Evolutionary conservation across 2,888 invertebrate species (phyloP).

Genomic region (Microctonus brassicae): DNA sequence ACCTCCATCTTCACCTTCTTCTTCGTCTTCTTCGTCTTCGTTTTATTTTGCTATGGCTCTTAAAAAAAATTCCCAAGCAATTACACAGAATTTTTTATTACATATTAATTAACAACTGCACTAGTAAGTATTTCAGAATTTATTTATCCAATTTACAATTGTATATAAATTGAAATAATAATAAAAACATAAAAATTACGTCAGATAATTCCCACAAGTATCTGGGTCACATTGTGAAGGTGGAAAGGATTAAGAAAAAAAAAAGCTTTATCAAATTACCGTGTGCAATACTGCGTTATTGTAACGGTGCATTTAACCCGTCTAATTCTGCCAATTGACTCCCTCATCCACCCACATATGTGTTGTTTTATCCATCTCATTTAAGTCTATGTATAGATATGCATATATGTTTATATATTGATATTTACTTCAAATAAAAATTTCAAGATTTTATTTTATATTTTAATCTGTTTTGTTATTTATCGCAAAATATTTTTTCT

Average conservation of each 20-base stretch:
- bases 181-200: not conserved
- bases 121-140: not conserved
- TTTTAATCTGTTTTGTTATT: slow-evolving; percentile 3
- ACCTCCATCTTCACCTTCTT: too few relatives aligned
- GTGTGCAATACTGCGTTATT: slow-evolving; percentile 3
- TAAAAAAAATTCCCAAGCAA: too few relatives aligned
- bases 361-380: slow-evolving; percentile 6
- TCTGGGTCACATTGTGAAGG: slow-evolving; percentile 19
- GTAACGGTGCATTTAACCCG: slow-evolving; percentile 33
- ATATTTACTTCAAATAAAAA: too few relatives aligned
- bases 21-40: too few relatives aligned
- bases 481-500: not conserved
- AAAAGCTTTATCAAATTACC: slow-evolving; percentile 28
- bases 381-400: slow-evolving; percentile 13
- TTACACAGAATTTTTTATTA: too few relatives aligned
- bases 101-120: too few relatives aligned
- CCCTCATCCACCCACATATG: slow-evolving; percentile 19
- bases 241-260: slow-evolving; percentile 26
- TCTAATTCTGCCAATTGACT: slow-evolving; percentile 37
- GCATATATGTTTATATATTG: slow-evolving; percentile 15
- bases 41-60: too few relatives aligned
- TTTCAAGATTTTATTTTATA: slow-evolving; percentile 20
- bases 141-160: not conserved
- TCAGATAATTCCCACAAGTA: slow-evolving; percentile 22
- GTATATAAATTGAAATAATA: too few relatives aligned